Evolutionary conservation across 2,113 vertebrate genomes (phyloP).

Genomic region (Formicarius rufipectus): DNA sequence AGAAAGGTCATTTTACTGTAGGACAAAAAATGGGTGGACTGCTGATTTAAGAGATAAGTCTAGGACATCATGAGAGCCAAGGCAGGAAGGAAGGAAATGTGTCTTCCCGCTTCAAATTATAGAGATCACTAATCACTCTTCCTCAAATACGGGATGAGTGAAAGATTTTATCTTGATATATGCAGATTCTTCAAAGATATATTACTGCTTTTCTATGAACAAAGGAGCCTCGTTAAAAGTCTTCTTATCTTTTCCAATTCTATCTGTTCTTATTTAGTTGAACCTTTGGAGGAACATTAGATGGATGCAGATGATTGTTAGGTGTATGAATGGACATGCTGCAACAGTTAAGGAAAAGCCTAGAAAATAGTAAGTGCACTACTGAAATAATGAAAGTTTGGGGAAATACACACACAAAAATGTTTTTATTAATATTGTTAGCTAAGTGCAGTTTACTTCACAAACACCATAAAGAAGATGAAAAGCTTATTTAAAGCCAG

Average conservation of each 20-base stretch:
- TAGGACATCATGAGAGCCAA: background rate
- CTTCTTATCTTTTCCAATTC: background rate
- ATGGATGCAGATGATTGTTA: background rate
- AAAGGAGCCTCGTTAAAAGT: background rate
- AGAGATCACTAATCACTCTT: background rate
- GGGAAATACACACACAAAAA: background rate
- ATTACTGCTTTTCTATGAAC: background rate
- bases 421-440: background rate
- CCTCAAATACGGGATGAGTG: background rate
- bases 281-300: background rate
- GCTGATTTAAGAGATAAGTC: background rate
- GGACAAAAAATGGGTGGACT: background rate
- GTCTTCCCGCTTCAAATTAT: background rate
- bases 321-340: background rate
- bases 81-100: background rate
- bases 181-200: background rate
- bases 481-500: constrained; percentile 1
- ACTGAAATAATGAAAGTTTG: background rate
- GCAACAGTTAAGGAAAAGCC: background rate
- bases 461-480: background rate
- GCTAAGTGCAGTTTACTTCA: background rate
- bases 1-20: background rate
- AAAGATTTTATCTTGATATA: background rate
- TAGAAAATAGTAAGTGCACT: background rate
- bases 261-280: background rate